Evolutionary conservation across 2,888 invertebrate genomes (phyloP).

Genomic region (Plagiodera versicolora): DNA sequence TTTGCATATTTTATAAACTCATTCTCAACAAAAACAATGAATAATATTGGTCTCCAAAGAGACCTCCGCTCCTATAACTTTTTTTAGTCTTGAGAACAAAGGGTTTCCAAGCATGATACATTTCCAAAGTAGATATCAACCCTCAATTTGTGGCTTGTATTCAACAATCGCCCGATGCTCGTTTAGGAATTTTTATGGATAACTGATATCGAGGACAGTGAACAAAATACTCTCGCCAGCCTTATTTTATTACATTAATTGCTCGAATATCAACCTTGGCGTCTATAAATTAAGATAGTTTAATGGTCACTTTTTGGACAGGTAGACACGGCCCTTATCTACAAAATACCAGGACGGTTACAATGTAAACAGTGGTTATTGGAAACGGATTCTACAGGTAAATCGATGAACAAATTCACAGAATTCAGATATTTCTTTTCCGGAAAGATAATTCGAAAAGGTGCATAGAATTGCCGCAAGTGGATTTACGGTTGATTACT

Average conservation of each 20-base stretch:
- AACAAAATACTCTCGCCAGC: constrained; percentile 5
- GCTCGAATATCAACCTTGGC: constrained; percentile 4
- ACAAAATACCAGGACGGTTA: not conserved
- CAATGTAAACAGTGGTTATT: constrained; percentile 1
- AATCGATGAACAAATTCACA: not conserved
- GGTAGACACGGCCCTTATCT: constrained; percentile 4
- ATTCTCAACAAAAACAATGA: too few species aligned
- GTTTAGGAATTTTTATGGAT: constrained; percentile 7
- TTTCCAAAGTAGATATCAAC: too few species aligned
- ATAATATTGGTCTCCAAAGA: too few species aligned
- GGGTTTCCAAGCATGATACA: too few species aligned
- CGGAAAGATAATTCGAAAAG: not conserved
- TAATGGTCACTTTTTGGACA: not conserved
- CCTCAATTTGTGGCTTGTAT: too few species aligned
- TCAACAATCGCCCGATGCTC: not conserved
- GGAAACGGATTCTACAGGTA: not conserved
- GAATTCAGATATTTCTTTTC: not conserved
- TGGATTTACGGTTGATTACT: too few species aligned
- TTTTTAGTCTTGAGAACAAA: too few species aligned
- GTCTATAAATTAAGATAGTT: constrained; percentile 10
- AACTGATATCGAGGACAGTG: not conserved
- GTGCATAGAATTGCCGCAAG: too few species aligned
- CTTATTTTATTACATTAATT: constrained; percentile 14
- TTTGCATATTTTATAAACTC: too few species aligned
- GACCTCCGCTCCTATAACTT: too few species aligned